Evolutionary conservation across 2,888 invertebrate species (phyloP).

Genomic region (Oscheius onirici): DNA sequence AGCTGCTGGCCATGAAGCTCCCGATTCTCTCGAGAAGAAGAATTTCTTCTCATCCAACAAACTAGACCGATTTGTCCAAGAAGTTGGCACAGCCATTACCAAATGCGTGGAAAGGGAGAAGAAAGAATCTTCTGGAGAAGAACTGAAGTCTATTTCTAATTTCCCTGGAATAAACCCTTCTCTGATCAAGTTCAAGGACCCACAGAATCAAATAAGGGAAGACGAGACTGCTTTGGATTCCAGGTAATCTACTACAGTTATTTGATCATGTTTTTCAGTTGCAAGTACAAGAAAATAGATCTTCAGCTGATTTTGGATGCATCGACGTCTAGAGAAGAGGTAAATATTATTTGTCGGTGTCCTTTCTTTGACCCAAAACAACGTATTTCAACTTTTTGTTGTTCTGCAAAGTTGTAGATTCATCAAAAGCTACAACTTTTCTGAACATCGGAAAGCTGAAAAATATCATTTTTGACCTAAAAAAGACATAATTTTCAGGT

Average conservation of each 20-base stretch:
- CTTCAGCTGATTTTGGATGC: constrained; percentile 63
- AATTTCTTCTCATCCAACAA: constrained; percentile 1
- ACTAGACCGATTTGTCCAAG: constrained; percentile 15
- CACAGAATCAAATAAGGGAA: constrained; percentile 1
- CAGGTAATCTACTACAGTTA: not conserved
- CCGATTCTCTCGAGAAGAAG: not conserved
- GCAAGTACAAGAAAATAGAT: constrained; percentile 56
- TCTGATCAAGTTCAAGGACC: constrained; percentile 6
- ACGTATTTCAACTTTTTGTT: no score
- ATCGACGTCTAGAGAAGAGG: constrained; percentile 59
- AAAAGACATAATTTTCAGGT: constrained; percentile 37
- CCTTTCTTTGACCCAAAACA: no score
- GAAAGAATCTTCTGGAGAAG: not conserved
- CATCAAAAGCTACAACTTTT: no score
- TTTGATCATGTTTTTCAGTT: constrained; percentile 3
- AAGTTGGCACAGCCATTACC: constrained; percentile 9
- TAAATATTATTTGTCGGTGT: no score
- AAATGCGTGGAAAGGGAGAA: constrained; percentile 13
- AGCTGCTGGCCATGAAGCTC: not conserved
- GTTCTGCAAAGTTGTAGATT: no score
- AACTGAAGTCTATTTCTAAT: not conserved
- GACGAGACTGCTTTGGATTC: not conserved
- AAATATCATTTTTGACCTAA: no score
- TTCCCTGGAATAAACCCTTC: not conserved
- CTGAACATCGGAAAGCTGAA: no score